A percentile compares a stretch with the other conserved stretches of the same genome.
phyloP scores from a whole-genome alignment of 2,888 invertebrate species.

The Dyspetes luteomarginatus region DNA sequence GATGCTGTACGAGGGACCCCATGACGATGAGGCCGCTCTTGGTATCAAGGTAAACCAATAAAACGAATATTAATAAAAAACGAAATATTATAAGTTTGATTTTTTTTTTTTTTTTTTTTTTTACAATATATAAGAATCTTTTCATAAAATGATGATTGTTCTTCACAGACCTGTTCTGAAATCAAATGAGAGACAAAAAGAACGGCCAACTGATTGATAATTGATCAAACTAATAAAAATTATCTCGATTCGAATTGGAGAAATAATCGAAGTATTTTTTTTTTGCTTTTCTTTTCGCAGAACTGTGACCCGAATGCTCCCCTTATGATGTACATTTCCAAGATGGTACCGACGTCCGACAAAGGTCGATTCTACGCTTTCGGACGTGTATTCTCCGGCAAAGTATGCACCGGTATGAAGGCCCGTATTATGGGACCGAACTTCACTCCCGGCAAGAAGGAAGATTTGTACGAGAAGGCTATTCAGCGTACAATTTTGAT shows the following conservation, averaged over 20 bases:
- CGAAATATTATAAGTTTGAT: background rate
- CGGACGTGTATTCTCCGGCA: conserved; percentile 99
- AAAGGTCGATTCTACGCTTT: conserved; percentile 99
- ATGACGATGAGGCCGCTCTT: conserved; percentile 96
- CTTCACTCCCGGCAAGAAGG: conserved; percentile 98
- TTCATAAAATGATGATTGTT: conserved; percentile 78
- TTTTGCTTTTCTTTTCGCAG: conserved; percentile 82
- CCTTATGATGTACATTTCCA: conserved; percentile 99
- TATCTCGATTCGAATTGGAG: background rate
- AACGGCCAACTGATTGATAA: conserved; percentile 78
- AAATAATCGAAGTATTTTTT: conserved; percentile 1
- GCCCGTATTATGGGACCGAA: conserved; percentile 99
- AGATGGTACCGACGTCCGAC: conserved; percentile 99
- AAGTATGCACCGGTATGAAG: conserved; percentile 93
- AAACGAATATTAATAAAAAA: conserved; percentile 38
- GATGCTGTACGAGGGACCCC: conserved; percentile 99
- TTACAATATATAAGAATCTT: conserved; percentile 12
- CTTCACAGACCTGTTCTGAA: conserved; percentile 82
- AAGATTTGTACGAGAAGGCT: conserved; percentile 99
- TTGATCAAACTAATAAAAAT: conserved; percentile 4
- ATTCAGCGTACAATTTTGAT: conserved; percentile 99
- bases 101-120: background rate
- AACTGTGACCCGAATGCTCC: conserved; percentile 98
- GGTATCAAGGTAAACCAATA: conserved; percentile 89
- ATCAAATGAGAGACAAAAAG: conserved; percentile 74